Base-by-base conservation (phyloP, 2,113 vertebrate genomes). In the Eolophus roseicapilla region DNA sequence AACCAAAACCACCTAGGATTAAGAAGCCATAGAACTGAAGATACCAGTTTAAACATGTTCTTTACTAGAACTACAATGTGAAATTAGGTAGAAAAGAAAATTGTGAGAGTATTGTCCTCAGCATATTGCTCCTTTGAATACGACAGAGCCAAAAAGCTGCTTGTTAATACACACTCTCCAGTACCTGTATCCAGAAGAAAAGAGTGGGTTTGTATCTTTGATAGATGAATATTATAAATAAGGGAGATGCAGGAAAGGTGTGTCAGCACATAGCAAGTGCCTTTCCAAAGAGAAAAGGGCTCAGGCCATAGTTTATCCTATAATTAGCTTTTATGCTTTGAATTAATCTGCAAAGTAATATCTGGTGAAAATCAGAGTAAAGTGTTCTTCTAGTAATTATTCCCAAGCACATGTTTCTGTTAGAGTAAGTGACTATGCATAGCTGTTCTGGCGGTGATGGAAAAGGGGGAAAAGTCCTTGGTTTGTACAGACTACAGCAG, bases 31-130 rank as follows among this genome's bases (percentile, higher is more conserved):
- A 28, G 24, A 14, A 28, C 39, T 52, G 74, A 76, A 91, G 25
- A 35, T 17, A 3, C 4, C 43, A 55, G 29, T 64, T 88, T 65
- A 39, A 82, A 47, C 27, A 17, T 55, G 24, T 69, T 86, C 35
- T 53, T 85, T 37, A n/a, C 27, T 82, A 82, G 82, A 92, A 69
- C 35, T 44, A 7, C 11, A 28, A 6, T 1, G 1, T 24, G 13
- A 82, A 55, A 18, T 62, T 55, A 41, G 7, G 24, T 44, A 52
- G 44, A 44, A 76, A 88, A 71, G n/a, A 71, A 86, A 81, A 68
- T 52, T 0, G 0, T 3, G 2, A 0, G 1, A 64, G 8, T 12
- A 4, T 55, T 64, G 9, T 10, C 13, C 44, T 60, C 44, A 50
- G 47, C 2, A 0, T 55, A 5, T 33, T 46, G 23, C 64, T 89